Evolutionary conservation across 2,797 vertebrate genomes (phyloP).

Genomic region (Silurus aristotelis): DNA sequence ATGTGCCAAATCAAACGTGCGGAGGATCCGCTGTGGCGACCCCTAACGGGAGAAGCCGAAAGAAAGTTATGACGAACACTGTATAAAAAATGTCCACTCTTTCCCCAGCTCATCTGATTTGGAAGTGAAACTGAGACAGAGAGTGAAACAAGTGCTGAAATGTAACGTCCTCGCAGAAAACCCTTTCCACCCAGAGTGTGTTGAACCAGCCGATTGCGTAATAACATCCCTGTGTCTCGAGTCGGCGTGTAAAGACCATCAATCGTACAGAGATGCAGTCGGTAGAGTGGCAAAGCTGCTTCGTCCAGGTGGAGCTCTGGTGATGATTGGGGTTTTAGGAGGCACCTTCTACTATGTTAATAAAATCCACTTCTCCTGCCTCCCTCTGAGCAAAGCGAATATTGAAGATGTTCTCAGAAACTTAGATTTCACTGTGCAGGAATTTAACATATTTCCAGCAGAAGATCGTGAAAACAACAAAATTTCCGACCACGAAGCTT

Average conservation of each 20-base stretch:
- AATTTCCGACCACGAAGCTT: conserved; percentile 44
- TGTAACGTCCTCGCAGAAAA: conserved; percentile 66
- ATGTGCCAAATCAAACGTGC: too few relatives aligned
- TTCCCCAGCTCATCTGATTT: conserved; percentile 55
- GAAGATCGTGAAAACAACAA: conserved; percentile 12
- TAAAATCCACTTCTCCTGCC: conserved; percentile 63
- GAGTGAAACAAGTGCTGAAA: conserved; percentile 61
- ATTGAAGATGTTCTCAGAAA: conserved; percentile 47
- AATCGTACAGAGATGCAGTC: conserved; percentile 54
- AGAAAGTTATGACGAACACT: too few relatives aligned
- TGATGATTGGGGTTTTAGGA: conserved; percentile 62
- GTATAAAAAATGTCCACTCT: not conserved
- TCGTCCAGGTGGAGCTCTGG: conserved; percentile 62
- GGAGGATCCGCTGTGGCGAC: too few relatives aligned
- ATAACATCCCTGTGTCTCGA: conserved; percentile 67
- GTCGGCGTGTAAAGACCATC: conserved; percentile 63
- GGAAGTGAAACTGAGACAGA: conserved; percentile 60
- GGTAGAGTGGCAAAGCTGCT: conserved; percentile 62
- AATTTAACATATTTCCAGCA: conserved; percentile 31
- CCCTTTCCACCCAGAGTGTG: conserved; percentile 46
- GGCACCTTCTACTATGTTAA: conserved; percentile 64
- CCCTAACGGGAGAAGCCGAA: too few relatives aligned
- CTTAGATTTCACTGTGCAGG: conserved; percentile 38
- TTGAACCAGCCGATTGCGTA: conserved; percentile 63
- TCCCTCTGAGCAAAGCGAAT: conserved; percentile 54